Percentiles rank a stretch among this genome's conserved stretches.
These are phyloP conservation scores for Cheilosia vernalis DNA, from an alignment of 2,888 invertebrate genomes.

Conservation along the genomic window DNA sequence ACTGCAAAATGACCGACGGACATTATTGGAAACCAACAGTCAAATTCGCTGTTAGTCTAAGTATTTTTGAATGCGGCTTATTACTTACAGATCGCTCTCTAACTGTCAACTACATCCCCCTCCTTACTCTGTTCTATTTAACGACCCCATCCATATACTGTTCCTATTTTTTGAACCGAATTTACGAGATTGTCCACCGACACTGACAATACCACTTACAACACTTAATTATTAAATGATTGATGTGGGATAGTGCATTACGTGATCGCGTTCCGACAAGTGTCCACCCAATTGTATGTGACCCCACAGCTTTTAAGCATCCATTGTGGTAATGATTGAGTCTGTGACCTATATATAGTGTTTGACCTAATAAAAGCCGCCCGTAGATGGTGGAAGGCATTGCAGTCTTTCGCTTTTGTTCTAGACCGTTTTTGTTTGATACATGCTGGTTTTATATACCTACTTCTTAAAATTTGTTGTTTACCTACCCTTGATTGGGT, in stretches of 20 bases:
- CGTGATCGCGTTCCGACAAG: neutral
- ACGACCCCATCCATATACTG: neutral
- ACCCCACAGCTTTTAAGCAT: conserved; percentile 12
- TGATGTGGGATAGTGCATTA: conserved; percentile 20
- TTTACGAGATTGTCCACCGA: neutral
- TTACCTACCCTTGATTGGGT: no score
- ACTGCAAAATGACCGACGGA: no score
- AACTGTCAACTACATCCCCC: neutral
- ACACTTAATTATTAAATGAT: conserved; percentile 20
- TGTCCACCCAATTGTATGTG: conserved; percentile 8
- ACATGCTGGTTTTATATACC: no score
- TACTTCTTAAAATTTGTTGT: no score
- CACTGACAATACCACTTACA: neutral
- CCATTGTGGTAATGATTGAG: conserved; percentile 9
- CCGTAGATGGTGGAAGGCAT: no score
- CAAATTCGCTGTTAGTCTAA: no score
- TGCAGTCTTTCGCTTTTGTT: no score
- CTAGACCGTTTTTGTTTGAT: neutral
- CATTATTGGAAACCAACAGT: no score
- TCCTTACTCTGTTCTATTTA: neutral
- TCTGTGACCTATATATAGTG: neutral
- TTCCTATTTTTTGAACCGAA: conserved; percentile 9
- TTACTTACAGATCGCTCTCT: no score
- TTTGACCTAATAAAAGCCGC: neutral
- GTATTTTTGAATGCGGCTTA: no score